Evolutionary conservation across 2,888 invertebrate genomes (phyloP).

Genomic region (Aproaerema taeniolella): DNA sequence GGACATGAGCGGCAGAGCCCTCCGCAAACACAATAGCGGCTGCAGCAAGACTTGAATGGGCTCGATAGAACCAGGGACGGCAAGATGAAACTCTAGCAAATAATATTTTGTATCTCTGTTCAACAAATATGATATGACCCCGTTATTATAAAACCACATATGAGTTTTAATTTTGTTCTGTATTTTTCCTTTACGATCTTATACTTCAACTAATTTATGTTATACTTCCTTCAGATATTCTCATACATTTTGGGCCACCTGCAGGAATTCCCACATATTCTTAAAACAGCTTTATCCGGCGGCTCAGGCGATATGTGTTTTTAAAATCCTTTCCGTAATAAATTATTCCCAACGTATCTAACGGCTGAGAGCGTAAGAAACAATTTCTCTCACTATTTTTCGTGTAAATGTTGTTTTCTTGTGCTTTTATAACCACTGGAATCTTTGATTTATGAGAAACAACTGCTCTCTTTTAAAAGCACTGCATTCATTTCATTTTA

Average conservation of each 20-base stretch:
- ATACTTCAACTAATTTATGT: neutral
- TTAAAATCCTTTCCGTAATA: conserved; percentile 68
- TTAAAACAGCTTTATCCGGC: conserved; percentile 61
- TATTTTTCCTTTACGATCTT: too few relatives aligned
- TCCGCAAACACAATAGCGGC: conserved; percentile 66
- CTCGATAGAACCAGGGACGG: conserved; percentile 42
- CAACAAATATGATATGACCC: conserved; percentile 22
- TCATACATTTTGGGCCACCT: conserved; percentile 49
- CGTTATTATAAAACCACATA: too few relatives aligned
- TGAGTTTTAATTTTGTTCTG: too few relatives aligned
- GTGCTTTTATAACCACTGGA: too few relatives aligned
- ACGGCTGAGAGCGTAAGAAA: conserved; percentile 48
- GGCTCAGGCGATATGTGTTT: conserved; percentile 61
- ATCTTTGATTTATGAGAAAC: too few relatives aligned
- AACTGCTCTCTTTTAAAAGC: too few relatives aligned
- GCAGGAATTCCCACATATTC: conserved; percentile 65
- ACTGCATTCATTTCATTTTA: too few relatives aligned
- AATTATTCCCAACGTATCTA: conserved; percentile 58
- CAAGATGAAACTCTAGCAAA: conserved; percentile 53
- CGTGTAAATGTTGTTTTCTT: neutral
- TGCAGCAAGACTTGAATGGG: conserved; percentile 53
- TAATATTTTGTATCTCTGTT: conserved; percentile 43
- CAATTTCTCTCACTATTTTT: conserved; percentile 44
- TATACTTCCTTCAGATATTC: conserved; percentile 23
- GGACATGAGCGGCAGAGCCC: conserved; percentile 65